A percentile compares a stretch with the other conserved stretches of the same genome.
Evolutionary conservation across 2,888 invertebrate genomes (phyloP).

Genomic region (Marasmarcha lunaedactyla): DNA sequence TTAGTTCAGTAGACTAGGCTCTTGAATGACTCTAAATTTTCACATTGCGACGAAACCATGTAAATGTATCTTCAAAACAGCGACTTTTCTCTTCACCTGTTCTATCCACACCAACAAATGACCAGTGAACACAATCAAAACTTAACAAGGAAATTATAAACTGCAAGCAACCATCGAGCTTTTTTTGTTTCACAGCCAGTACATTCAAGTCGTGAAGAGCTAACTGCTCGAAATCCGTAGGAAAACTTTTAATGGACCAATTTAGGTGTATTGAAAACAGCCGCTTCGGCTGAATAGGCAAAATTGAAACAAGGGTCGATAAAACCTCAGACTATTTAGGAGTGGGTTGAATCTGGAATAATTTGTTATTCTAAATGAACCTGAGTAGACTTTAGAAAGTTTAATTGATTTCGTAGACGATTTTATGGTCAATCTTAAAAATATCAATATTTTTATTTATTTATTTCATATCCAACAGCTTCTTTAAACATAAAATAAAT

Average conservation of each 20-base stretch:
- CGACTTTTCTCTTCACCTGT: no score
- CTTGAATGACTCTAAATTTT: no score
- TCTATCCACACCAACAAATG: no score
- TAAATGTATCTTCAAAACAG: no score
- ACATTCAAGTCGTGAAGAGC: constrained; percentile 22
- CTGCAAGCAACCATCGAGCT: constrained; percentile 17
- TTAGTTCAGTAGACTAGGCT: no score
- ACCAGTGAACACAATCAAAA: background rate
- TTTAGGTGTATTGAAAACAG: constrained; percentile 50
- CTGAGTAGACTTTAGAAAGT: background rate
- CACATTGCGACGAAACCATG: no score
- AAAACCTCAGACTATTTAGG: constrained; percentile 27
- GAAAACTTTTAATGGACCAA: constrained; percentile 53
- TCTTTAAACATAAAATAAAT: no score
- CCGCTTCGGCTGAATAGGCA: constrained; percentile 24
- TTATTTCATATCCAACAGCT: no score
- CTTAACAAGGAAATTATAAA: constrained; percentile 6
- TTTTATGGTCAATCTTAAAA: constrained; percentile 21
- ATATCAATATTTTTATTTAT: constrained; percentile 11
- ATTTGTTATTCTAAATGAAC: no score
- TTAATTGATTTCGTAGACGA: constrained; percentile 19
- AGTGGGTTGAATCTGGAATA: background rate
- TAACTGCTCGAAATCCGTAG: constrained; percentile 37
- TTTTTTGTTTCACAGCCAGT: constrained; percentile 29
- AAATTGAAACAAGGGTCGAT: constrained; percentile 15